A percentile compares a stretch with the other conserved stretches of the same genome.
phyloP scores from a whole-genome alignment of 2,888 invertebrate species.

The Periphyllus acericola region DNA sequence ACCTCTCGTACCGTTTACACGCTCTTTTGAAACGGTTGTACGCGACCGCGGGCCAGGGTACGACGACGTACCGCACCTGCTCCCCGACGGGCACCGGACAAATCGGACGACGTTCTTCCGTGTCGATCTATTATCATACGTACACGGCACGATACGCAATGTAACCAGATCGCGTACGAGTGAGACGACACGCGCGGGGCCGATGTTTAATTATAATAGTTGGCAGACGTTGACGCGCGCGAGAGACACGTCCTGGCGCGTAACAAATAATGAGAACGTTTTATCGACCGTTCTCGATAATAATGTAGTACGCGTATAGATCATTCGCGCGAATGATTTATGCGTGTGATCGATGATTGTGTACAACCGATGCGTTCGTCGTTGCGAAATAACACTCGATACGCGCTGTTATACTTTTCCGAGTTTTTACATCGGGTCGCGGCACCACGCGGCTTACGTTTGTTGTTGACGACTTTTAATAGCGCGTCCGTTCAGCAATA shows the following conservation, averaged over 20 bases:
- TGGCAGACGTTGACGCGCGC: slow-evolving; percentile 10
- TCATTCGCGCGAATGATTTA: too few relatives aligned
- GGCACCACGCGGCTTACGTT: background rate
- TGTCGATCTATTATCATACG: background rate
- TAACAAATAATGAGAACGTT: background rate
- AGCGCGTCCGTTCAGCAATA: background rate
- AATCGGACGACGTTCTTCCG: background rate
- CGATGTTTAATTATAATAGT: slow-evolving; percentile 40
- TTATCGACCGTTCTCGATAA: background rate
- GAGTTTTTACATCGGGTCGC: background rate
- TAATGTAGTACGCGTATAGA: too few relatives aligned
- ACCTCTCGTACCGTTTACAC: too few relatives aligned
- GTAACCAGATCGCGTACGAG: slow-evolving; percentile 14
- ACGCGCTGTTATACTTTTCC: background rate
- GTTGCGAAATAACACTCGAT: background rate
- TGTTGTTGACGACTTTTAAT: background rate
- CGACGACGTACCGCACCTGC: background rate
- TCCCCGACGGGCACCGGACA: background rate
- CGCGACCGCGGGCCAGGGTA: background rate
- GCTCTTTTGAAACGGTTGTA: too few relatives aligned
- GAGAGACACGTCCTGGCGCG: background rate
- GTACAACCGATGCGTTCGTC: background rate
- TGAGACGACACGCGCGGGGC: background rate
- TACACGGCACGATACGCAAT: background rate
- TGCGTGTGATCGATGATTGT: background rate